Base-by-base conservation (phyloP, 1,140 invertebrate species). In the Drosophila parvula region DNA sequence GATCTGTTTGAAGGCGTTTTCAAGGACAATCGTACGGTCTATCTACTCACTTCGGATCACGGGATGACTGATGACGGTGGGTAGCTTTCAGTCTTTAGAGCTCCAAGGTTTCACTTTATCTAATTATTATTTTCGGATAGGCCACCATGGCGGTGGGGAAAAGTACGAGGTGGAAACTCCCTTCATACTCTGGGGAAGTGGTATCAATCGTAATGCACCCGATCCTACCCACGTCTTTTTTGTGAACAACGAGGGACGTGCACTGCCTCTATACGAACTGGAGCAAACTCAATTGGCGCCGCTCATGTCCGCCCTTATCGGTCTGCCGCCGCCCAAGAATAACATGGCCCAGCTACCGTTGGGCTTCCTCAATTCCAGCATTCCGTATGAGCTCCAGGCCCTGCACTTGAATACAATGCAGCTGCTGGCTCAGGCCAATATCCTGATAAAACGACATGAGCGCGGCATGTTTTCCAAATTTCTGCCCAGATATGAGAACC, bases 1-100 rank as follows among this genome's bases (percentile, higher is more conserved):
- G 78, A 94, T 67, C 65, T 95, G 5, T 94, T 98, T 50, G 95
- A 96, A 74, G 85, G 94, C 7, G 96, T 94, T 88, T 99, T 96
- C 93, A 90, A 94, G 79, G 96, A 99, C 92, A 93, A 94, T 18
- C 93, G 94, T 78, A 99, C 98, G 9, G 94, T 96, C n/a, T 99
- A 96, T 93, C 91, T 99, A 32, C 96, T 99, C 91, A 98, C 98
- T 8, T 95, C 98, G 16, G 98, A 99, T 93, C 98, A 99, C 95
- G 98, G 98, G 78, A 99, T 99, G 98, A 98, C 97, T 40, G 95
- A 99, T 93, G 97, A 96, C 96, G 98, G 98, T 94, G 90, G 88
- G 67, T 53, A 28, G 14, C 9, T 9, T 16, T 11, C 5, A 10
- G 2, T 6, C 10, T 1, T 16, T 18, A 12, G 3, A 10, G 9